Evolutionary conservation across 2,797 vertebrate genomes (phyloP), one percentile per base, ranked within the genome.

Genomic region (Poeciliopsis gracilis): DNA sequence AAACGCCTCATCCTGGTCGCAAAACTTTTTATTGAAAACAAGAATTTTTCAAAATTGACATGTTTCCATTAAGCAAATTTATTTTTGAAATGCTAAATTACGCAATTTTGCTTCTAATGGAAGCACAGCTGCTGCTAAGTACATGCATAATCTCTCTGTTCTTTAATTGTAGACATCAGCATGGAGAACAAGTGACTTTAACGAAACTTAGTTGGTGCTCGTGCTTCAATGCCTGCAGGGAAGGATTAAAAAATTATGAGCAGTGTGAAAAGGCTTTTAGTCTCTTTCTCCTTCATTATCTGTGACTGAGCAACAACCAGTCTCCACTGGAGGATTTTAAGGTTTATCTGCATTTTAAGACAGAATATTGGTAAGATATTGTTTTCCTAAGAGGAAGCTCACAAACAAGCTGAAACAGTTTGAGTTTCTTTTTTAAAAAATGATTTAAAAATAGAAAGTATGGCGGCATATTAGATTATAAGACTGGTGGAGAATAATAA

Each of bases 401-500:
- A 72, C 28, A 46, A 72, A 36, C 71, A 51, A 25, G 20, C 70
- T 33, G 28, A 49, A 45, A 71, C 9, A 51, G 8, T 49, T 61
- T 61, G n/a, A 59, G 55, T 28, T 28, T 30, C 33, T 16, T 7
- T 72, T n/a, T 12, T 1, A 18, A 28, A 53, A 53, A 28, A 55
- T 5, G n/a, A 55, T 67, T 71, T 0, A 75, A 70, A 69, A 77
- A 28, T 80, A 25, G 63, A 67, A 67, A 12, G 36, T 30, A 77
- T 73, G 73, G 73, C 66, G 77, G 49, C 33, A 78, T 72, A 59
- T 72, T 70, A 41, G 83, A 85, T 87, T 83, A 84, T 75, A 73
- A 72, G 49, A 77, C 79, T 76, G 49, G 77, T 82, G 82, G 89
- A 86, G 91, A 86, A 89, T 88, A 87, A 86, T 83, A 45, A 15